These are phyloP conservation scores for Suillia variegata DNA, from an alignment of 2,888 invertebrate genomes.

Conservation along the genomic window DNA sequence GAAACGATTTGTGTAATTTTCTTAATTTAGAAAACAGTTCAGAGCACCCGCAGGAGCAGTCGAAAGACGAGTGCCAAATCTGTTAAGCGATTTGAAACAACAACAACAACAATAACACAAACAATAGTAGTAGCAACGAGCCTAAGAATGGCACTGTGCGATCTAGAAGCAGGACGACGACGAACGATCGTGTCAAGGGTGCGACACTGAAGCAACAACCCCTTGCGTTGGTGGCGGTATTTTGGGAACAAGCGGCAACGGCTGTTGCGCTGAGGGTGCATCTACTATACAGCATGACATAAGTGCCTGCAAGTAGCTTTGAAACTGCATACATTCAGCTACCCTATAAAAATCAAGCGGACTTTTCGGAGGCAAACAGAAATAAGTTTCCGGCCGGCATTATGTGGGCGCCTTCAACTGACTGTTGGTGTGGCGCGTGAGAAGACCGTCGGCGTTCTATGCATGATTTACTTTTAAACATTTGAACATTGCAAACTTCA, in stretches of 20 bases:
- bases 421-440: neutral
- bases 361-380: neutral
- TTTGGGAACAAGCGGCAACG: neutral
- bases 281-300: no score
- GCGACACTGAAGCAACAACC: slow-evolving; percentile 1
- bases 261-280: slow-evolving; percentile 6
- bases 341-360: neutral
- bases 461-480: slow-evolving; percentile 7
- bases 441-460: no score
- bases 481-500: neutral
- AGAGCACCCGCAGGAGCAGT: neutral
- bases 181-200: slow-evolving; percentile 4
- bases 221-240: slow-evolving; percentile 3
- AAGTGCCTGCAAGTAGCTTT: no score
- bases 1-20: slow-evolving; percentile 4
- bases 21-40: neutral
- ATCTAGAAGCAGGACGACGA: no score
- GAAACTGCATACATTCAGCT: no score
- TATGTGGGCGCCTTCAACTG: slow-evolving; percentile 20
- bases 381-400: neutral
- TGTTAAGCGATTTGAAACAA: slow-evolving; percentile 11
- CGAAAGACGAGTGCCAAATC: slow-evolving; percentile 11
- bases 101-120: slow-evolving; percentile 6
- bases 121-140: neutral
- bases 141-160: neutral